phyloP scores from a whole-genome alignment of 2,113 vertebrate species.

The Carlito syrichta region DNA sequence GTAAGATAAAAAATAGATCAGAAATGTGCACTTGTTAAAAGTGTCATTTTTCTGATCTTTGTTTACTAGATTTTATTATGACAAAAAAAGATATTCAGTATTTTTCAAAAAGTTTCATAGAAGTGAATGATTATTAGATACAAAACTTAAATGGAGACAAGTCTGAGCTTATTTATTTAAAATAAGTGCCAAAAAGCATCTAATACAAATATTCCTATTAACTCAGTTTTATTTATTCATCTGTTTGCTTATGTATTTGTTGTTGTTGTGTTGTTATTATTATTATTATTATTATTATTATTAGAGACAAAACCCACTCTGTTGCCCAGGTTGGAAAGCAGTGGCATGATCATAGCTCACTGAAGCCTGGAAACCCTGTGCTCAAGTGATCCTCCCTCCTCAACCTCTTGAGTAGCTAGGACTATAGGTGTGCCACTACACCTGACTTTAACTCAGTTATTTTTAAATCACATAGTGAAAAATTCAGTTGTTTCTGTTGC shows the following conservation, averaged over 20 bases:
- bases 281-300: too few relatives aligned
- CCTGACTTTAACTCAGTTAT: too few relatives aligned
- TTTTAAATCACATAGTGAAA: neutral
- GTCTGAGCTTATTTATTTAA: neutral
- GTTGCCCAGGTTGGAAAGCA: too few relatives aligned
- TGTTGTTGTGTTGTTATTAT: too few relatives aligned
- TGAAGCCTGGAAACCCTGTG: too few relatives aligned
- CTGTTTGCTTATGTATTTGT: too few relatives aligned
- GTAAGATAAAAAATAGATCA: neutral
- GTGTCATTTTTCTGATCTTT: neutral
- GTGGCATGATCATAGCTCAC: too few relatives aligned
- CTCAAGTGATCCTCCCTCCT: too few relatives aligned
- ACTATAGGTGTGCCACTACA: too few relatives aligned
- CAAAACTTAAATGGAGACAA: neutral
- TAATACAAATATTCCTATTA: neutral
- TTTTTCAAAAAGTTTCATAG: neutral
- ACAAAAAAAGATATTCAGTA: neutral
- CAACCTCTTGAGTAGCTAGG: too few relatives aligned
- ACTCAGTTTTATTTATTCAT: neutral
- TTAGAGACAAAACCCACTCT: too few relatives aligned
- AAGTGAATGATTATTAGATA: neutral
- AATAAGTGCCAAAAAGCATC: neutral
- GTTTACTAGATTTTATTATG: neutral
- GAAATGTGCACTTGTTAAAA: neutral
- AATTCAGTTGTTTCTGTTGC: neutral